Evolutionary conservation across 2,113 vertebrate species (phyloP).

Genomic region (Tyto alba): DNA sequence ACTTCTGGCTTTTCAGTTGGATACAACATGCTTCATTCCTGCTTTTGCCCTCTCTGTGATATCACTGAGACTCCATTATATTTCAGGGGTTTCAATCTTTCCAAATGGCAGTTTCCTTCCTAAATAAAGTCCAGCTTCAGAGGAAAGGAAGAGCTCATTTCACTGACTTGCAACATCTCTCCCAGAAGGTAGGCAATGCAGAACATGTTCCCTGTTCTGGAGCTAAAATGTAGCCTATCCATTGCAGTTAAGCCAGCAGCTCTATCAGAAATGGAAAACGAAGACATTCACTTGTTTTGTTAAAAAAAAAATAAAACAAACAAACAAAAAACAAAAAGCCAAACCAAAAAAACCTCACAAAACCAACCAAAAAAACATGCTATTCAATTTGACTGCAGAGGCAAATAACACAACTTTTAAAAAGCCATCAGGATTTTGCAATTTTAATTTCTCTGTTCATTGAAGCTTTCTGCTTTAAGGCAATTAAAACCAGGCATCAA

Average conservation of each 20-base stretch:
- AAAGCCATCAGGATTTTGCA: constrained; percentile 17
- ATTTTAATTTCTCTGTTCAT: constrained; percentile 66
- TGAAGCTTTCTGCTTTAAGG: constrained; percentile 53
- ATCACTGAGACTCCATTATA: not conserved
- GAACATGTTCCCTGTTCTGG: not conserved
- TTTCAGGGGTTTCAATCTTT: not conserved
- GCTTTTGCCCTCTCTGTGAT: not conserved
- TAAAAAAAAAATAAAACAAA: not conserved
- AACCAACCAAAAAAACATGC: not conserved
- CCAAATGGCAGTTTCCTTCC: not conserved
- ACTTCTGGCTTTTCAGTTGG: not conserved
- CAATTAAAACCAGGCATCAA: constrained; percentile 62
- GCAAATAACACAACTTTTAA: constrained; percentile 9
- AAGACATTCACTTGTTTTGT: not conserved
- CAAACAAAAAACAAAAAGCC: not conserved
- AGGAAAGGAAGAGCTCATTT: not conserved
- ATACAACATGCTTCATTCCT: not conserved
- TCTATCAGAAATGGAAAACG: not conserved
- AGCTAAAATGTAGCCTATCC: not conserved
- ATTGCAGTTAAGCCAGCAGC: not conserved
- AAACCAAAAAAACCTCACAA: not conserved
- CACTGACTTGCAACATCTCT: not conserved
- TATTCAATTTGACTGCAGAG: not conserved
- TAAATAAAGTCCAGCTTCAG: not conserved
- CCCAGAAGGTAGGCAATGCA: not conserved